A percentile compares a stretch with the other conserved stretches of the same genome.
Conservation (phyloP, 2,113 vertebrate genomes). For the Capra hircus region DNA sequence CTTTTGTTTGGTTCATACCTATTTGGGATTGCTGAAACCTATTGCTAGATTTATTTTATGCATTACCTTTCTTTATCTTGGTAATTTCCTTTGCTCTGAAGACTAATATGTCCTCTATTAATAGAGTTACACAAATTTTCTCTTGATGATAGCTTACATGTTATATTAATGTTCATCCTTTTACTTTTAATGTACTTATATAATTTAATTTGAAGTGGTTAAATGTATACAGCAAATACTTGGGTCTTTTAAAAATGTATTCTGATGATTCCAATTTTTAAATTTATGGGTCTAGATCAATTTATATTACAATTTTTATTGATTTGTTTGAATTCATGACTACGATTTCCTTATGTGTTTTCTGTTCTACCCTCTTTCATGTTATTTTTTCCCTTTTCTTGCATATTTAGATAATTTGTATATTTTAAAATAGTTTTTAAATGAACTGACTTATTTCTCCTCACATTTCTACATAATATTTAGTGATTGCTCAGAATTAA, state of each 20-base stretch:
- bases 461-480: background rate
- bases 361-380: background rate
- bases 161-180: background rate
- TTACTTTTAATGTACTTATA: background rate
- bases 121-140: background rate
- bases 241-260: background rate
- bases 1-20: background rate
- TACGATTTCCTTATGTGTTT: background rate
- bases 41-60: background rate
- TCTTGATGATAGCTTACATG: background rate
- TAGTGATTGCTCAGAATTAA: background rate
- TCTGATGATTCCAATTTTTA: background rate
- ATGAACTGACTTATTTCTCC: background rate
- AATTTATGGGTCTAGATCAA: background rate
- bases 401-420: background rate
- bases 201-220: background rate
- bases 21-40: background rate
- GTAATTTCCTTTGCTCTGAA: background rate
- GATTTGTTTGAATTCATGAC: background rate
- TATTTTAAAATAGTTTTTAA: background rate
- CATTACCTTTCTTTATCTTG: background rate
- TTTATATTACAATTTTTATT: background rate
- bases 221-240: background rate
- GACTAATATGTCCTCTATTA: background rate
- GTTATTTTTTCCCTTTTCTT: background rate